These are phyloP conservation scores for Connochaetes taurinus DNA, from an alignment of 2,113 vertebrate species.

Conservation along the genomic window DNA sequence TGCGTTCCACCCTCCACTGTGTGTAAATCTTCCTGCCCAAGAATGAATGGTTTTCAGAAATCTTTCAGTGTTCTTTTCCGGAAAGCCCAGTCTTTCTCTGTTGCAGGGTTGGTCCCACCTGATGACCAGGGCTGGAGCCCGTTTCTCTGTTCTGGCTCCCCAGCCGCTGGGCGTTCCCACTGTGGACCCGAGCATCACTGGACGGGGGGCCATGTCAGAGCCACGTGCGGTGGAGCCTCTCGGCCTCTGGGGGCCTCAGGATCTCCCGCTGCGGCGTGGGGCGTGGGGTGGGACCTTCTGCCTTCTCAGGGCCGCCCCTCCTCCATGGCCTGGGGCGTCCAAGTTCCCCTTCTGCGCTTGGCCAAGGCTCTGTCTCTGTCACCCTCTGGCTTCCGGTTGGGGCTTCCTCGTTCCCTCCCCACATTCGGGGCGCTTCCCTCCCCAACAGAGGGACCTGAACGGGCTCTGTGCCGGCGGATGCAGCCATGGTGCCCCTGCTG, in stretches of 20 bases:
- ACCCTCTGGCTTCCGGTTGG: background rate
- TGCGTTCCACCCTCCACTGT: accelerated
- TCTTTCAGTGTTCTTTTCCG: background rate
- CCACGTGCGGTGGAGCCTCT: background rate
- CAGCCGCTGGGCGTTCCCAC: accelerated
- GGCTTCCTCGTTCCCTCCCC: background rate
- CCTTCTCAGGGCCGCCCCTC: too few relatives aligned
- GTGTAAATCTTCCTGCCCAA: background rate
- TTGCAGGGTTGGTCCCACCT: accelerated
- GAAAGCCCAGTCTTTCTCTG: accelerated
- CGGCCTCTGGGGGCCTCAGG: background rate
- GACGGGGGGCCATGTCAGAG: background rate
- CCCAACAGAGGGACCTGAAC: background rate
- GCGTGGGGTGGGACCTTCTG: accelerated
- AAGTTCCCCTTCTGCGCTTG: background rate
- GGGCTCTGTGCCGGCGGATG: background rate
- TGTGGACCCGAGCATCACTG: background rate
- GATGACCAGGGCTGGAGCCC: background rate
- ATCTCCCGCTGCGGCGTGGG: accelerated
- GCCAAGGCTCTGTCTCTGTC: background rate
- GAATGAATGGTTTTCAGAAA: background rate
- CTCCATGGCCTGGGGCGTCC: accelerated
- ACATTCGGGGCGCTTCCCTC: background rate
- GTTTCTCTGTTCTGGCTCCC: accelerated
- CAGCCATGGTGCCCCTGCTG: background rate